Conservation (phyloP, 2,113 vertebrate genomes). For the Tragulus kanchil region DNA sequence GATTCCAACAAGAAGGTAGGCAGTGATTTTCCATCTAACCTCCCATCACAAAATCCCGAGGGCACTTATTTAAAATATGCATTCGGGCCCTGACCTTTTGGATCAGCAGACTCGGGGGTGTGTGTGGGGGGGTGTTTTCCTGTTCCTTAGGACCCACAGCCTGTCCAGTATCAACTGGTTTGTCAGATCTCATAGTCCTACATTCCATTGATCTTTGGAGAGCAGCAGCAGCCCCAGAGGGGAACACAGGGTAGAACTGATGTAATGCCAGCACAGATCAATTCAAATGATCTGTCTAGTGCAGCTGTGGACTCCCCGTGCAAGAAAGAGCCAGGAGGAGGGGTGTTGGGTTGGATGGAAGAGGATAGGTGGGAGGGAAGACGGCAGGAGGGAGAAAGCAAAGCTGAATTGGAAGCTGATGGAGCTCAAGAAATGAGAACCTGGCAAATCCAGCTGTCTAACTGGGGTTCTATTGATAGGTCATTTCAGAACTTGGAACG, state of each 20-base stretch:
- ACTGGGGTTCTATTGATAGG: background rate
- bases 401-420: background rate
- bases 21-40: background rate
- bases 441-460: background rate
- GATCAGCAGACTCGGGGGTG: background rate
- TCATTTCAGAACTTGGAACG: background rate
- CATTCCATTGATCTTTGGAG: background rate
- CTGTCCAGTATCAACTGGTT: conserved; percentile 9
- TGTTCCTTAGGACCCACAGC: background rate
- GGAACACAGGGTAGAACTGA: conserved; percentile 53
- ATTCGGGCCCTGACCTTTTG: background rate
- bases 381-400: background rate
- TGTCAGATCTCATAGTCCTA: conserved; percentile 49
- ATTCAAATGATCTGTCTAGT: conserved; percentile 28
- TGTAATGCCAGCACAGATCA: background rate
- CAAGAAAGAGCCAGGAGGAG: background rate
- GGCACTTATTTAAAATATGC: background rate
- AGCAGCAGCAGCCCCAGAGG: conserved; percentile 18
- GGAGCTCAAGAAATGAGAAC: background rate
- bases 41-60: background rate
- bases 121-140: background rate
- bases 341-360: background rate
- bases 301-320: conserved; percentile 24
- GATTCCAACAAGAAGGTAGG: conserved; percentile 17
- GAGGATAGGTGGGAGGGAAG: background rate